A percentile compares a stretch with the other conserved stretches of the same genome.
These are phyloP conservation scores for Siphamia tubifer DNA, from an alignment of 2,113 vertebrate species.

Conservation along the genomic window DNA sequence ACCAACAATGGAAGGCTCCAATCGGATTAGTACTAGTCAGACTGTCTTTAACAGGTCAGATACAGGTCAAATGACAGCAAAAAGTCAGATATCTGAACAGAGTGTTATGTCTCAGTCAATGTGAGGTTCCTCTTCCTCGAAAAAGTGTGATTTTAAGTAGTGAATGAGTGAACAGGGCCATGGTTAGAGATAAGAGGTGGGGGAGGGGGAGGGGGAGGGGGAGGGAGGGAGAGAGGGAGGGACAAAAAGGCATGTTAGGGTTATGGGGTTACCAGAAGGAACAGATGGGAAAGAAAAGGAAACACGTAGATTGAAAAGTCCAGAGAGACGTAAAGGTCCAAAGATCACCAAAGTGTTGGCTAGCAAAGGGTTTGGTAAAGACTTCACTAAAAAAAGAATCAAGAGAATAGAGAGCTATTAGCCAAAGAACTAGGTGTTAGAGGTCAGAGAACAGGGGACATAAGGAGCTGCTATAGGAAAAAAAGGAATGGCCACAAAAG, in stretches of 20 bases:
- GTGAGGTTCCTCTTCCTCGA: too few relatives aligned
- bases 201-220: not conserved
- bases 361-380: slow-evolving; percentile 5
- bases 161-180: too few relatives aligned
- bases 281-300: slow-evolving; percentile 42
- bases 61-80: too few relatives aligned
- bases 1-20: too few relatives aligned
- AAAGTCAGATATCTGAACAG: too few relatives aligned
- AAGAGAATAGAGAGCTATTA: slow-evolving; percentile 4
- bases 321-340: slow-evolving; percentile 32
- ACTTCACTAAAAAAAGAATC: slow-evolving; percentile 9
- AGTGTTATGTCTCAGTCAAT: too few relatives aligned
- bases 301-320: slow-evolving; percentile 23
- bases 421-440: slow-evolving; percentile 12
- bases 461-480: slow-evolving; percentile 1
- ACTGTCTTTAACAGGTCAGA: too few relatives aligned
- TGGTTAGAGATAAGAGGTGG: not conserved
- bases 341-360: slow-evolving; percentile 26
- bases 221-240: not conserved
- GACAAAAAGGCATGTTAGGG: slow-evolving; percentile 7
- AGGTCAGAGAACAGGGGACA: slow-evolving; percentile 29
- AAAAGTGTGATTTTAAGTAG: too few relatives aligned
- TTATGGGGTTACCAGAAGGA: slow-evolving; percentile 34
- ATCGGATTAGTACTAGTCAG: too few relatives aligned
- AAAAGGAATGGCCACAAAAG: not conserved